A percentile compares a stretch with the other conserved stretches of the same genome.
phyloP scores from a whole-genome alignment of 2,113 vertebrate species.

The Notiomystis cincta region DNA sequence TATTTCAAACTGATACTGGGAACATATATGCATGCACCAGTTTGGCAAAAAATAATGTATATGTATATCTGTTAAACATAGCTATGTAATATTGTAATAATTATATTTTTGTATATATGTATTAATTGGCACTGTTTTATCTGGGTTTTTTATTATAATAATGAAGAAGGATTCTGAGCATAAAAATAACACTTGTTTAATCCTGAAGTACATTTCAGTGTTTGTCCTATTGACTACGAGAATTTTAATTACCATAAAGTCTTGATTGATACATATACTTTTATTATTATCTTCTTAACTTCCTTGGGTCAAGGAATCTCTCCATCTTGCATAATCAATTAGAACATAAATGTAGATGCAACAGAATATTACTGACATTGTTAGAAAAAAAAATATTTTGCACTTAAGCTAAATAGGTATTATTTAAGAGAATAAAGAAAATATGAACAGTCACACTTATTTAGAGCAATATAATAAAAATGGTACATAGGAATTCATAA shows the following conservation, averaged over 20 bases:
- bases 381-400: neutral
- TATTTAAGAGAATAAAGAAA: neutral
- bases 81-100: neutral
- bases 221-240: neutral
- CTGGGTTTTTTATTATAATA: neutral
- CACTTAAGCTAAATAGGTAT: rapidly evolving
- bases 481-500: neutral
- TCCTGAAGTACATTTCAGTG: neutral
- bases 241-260: neutral
- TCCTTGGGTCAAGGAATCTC: neutral
- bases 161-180: neutral
- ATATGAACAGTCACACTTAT: neutral
- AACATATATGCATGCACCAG: neutral
- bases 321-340: neutral
- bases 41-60: neutral
- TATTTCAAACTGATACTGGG: neutral
- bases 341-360: neutral
- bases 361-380: neutral
- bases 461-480: neutral
- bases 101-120: too few relatives aligned
- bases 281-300: neutral
- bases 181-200: neutral
- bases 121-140: neutral
- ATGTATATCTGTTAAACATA: neutral
- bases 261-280: neutral